Percentiles rank a stretch among this genome's conserved stretches.
Evolutionary conservation across 1,140 invertebrate genomes (phyloP).

Genomic region (Lepidostoma basale): DNA sequence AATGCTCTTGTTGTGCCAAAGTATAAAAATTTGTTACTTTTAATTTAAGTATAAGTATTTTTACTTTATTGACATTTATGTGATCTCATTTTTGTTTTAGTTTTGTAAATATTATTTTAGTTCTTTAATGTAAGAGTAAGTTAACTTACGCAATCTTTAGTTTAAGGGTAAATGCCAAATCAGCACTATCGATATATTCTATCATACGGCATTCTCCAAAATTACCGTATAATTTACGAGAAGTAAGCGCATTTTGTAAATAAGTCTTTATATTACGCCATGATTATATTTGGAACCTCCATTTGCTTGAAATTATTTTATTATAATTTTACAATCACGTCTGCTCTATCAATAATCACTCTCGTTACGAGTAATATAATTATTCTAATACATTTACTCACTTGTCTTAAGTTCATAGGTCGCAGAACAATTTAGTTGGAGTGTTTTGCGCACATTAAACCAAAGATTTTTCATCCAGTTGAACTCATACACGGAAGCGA

Average conservation of each 20-base stretch:
- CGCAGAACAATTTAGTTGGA: not conserved
- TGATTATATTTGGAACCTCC: not conserved
- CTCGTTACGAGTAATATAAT: too few species aligned
- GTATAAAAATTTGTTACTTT: conserved; percentile 43
- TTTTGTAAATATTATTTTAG: conserved; percentile 40
- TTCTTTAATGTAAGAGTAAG: not conserved
- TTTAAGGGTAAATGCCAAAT: conserved; percentile 16
- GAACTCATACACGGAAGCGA: conserved; percentile 26
- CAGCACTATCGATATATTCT: conserved; percentile 7
- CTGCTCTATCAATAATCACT: too few species aligned
- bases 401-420: too few species aligned
- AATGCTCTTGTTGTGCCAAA: conserved; percentile 44
- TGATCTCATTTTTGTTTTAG: conserved; percentile 47
- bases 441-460: conserved; percentile 23
- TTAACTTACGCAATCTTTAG: not conserved
- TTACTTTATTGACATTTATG: conserved; percentile 44
- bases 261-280: not conserved
- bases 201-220: conserved; percentile 9
- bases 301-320: not conserved
- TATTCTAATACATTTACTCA: too few species aligned
- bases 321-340: too few species aligned
- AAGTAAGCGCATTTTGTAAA: not conserved
- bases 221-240: not conserved
- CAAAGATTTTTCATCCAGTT: conserved; percentile 41
- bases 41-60: conserved; percentile 19